phyloP scores from a whole-genome alignment of 2,888 invertebrate genomes.

The Galeopsomyia nigrocyanea region DNA sequence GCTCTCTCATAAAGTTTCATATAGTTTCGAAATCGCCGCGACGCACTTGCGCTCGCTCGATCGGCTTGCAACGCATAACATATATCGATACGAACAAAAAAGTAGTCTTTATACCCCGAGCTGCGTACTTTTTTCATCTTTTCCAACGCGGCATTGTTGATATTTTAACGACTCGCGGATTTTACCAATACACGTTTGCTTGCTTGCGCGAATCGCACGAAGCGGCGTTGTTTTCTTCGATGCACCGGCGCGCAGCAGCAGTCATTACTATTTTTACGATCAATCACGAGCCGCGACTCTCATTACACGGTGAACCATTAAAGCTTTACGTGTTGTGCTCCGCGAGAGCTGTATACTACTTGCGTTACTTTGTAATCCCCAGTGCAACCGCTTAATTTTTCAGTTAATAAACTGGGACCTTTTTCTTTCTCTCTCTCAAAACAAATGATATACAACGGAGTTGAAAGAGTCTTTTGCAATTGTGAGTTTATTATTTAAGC shows the following conservation, averaged over 20 bases:
- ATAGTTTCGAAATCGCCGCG: constrained; percentile 34
- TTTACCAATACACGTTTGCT: constrained; percentile 42
- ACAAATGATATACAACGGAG: too few relatives aligned
- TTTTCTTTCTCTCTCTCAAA: too few relatives aligned
- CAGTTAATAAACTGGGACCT: background rate
- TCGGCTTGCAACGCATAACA: too few relatives aligned
- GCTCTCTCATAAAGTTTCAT: constrained; percentile 31
- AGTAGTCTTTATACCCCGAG: too few relatives aligned
- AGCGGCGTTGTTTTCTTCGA: constrained; percentile 5
- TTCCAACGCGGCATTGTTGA: constrained; percentile 32
- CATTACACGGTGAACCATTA: constrained; percentile 42
- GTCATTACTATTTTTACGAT: constrained; percentile 67
- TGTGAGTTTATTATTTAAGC: too few relatives aligned
- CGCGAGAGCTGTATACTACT: constrained; percentile 20
- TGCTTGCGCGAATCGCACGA: too few relatives aligned
- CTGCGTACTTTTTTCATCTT: constrained; percentile 29
- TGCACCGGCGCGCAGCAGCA: constrained; percentile 57
- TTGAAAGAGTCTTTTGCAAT: too few relatives aligned
- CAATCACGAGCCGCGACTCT: constrained; percentile 62
- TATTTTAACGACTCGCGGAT: constrained; percentile 37
- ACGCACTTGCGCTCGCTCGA: background rate
- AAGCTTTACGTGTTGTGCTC: constrained; percentile 25
- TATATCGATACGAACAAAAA: constrained; percentile 29
- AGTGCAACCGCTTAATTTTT: constrained; percentile 8
- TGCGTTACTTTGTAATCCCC: constrained; percentile 38